phyloP scores from a whole-genome alignment of 2,113 vertebrate species.

The Peromyscus maniculatus region DNA sequence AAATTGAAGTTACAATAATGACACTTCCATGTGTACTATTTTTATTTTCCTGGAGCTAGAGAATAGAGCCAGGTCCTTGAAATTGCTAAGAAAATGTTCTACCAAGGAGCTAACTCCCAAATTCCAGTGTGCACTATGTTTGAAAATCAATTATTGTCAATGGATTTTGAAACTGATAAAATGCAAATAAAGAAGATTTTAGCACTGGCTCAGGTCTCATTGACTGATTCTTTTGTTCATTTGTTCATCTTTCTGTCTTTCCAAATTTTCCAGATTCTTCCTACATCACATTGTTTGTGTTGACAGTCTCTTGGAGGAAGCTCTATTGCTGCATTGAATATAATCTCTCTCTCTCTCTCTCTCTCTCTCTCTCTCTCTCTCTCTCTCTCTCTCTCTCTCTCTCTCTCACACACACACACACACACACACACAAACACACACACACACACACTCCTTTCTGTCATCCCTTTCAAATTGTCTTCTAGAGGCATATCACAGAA shows the following conservation, averaged over 20 bases:
- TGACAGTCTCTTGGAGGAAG: not conserved
- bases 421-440: too few relatives aligned
- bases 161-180: constrained; percentile 34
- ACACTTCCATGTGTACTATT: not conserved
- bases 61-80: not conserved
- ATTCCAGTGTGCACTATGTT: not conserved
- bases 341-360: not conserved
- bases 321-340: not conserved
- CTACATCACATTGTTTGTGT: not conserved
- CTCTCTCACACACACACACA: too few relatives aligned
- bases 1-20: constrained; percentile 4
- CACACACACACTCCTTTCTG: too few relatives aligned
- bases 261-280: not conserved
- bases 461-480: not conserved
- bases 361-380: not conserved
- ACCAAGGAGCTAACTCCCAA: not conserved
- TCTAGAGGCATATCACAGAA: not conserved
- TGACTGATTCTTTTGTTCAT: not conserved
- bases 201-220: not conserved
- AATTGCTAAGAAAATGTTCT: not conserved
- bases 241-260: not conserved
- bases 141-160: not conserved
- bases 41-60: not conserved
- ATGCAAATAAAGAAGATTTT: not conserved
- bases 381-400: not conserved